Base-by-base conservation (phyloP, 2,797 vertebrate genomes). In the Lepus oiostolus region DNA sequence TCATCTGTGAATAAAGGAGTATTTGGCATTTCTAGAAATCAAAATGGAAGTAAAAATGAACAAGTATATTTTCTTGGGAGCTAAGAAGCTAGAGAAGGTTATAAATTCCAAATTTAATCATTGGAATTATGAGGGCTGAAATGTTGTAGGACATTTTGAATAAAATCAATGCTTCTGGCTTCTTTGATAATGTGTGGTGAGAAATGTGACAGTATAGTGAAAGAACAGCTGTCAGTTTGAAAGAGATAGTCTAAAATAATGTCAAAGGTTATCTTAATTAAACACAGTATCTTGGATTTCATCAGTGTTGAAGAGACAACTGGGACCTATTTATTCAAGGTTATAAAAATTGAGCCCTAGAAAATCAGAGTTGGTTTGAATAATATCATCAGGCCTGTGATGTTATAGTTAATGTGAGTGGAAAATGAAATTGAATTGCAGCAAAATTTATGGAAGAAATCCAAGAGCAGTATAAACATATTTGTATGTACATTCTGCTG, bases 341-440 rank as follows among this genome's bases (percentile, higher is more conserved):
- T 88, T 88, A 94, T 85, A 92, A 94, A 94, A 90, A 83, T 22
- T 65, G 24, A 94, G n/a, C n/a, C 16, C 47, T 85, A 90, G 79
- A 96, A 93, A 92, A 81, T 84, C 63, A 88, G 32, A 83, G 19
- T 14, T 87, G 24, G 63, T 90, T 68, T 95, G 67, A 92, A 82
- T 93, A 83, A 91, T 75, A 67, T 62, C 16, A 5, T 58, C 68
- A 90, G 32, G 17, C 10, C 6, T 47, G 11, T 80, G 22, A 52
- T 65, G 14, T 2, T 47, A 80, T 28, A 32, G 14, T 80, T 91
- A 74, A 85, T 1, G 0, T 50, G 38, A 93, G 21, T 79, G 60
- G 30, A 80, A 92, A 86, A 75, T 68, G 9, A 54, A 92, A 63
- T 26, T 30, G 4, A 87, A 90, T 63, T 72, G 11, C 81, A 71